Evolutionary conservation across 53 echinoderm and acorn worm genomes (phyloP).

Genomic region (Echinarachnius parma): DNA sequence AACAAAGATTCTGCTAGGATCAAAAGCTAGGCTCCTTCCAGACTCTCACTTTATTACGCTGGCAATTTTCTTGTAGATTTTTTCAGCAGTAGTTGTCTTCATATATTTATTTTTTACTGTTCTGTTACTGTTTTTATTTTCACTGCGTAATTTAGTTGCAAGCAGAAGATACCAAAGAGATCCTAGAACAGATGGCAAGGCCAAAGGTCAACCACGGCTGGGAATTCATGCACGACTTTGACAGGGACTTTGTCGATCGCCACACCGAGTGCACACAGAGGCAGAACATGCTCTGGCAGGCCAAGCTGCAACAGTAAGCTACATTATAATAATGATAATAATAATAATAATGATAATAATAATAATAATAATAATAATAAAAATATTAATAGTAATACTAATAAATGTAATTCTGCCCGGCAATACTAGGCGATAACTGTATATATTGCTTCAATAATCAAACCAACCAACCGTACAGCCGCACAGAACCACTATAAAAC

Average conservation of each 20-base stretch:
- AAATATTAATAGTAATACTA: background rate
- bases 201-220: slow-evolving; percentile 89
- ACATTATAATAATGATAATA: background rate
- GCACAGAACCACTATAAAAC: no score
- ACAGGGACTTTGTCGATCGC: slow-evolving; percentile 72
- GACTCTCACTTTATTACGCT: no score
- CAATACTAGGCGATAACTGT: no score
- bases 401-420: background rate
- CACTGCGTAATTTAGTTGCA: slow-evolving; percentile 11
- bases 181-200: slow-evolving; percentile 88
- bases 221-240: slow-evolving; percentile 74
- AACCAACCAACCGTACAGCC: no score
- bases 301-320: slow-evolving; percentile 82
- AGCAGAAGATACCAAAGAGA: slow-evolving; percentile 92
- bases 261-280: slow-evolving; percentile 73
- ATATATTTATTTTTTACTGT: no score
- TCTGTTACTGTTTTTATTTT: no score
- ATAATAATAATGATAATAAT: background rate
- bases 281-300: slow-evolving; percentile 89
- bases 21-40: no score
- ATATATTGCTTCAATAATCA: no score
- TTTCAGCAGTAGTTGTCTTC: no score
- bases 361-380: background rate
- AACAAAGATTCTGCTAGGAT: no score
- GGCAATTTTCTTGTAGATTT: no score